Conservation (phyloP, 2,888 invertebrate species). For the Pycnomerus fuliginosus region DNA sequence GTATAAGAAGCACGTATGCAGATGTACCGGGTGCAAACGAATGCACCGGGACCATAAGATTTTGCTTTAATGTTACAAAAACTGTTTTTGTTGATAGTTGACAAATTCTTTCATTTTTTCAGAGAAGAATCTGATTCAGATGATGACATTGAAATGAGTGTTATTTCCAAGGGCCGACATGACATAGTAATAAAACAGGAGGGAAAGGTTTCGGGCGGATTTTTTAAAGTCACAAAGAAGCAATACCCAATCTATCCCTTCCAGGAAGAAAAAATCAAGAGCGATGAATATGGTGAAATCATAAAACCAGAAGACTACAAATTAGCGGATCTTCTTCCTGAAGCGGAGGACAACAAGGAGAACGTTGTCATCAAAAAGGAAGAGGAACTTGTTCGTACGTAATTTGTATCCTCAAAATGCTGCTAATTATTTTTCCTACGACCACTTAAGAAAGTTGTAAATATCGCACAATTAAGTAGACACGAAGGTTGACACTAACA, state of each 20-base stretch:
- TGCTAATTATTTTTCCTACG: no score
- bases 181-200: conserved; percentile 84
- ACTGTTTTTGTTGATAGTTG: no score
- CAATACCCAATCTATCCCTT: conserved; percentile 97
- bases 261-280: conserved; percentile 85
- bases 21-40: no score
- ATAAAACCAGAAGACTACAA: conserved; percentile 91
- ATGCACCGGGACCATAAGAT: no score
- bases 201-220: conserved; percentile 66
- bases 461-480: no score
- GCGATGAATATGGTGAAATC: conserved; percentile 96
- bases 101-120: no score
- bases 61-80: not conserved
- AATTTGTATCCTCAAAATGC: no score
- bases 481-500: no score
- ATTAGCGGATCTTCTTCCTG: conserved; percentile 69
- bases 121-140: conserved; percentile 82
- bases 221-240: conserved; percentile 86
- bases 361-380: conserved; percentile 66
- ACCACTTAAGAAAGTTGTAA: no score
- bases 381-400: conserved; percentile 49
- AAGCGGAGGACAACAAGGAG: conserved; percentile 70
- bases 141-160: conserved; percentile 81
- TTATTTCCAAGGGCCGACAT: conserved; percentile 77
- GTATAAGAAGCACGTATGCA: no score